phyloP scores from a whole-genome alignment of 2,888 invertebrate species.

The Chaitophorus viminalis region DNA sequence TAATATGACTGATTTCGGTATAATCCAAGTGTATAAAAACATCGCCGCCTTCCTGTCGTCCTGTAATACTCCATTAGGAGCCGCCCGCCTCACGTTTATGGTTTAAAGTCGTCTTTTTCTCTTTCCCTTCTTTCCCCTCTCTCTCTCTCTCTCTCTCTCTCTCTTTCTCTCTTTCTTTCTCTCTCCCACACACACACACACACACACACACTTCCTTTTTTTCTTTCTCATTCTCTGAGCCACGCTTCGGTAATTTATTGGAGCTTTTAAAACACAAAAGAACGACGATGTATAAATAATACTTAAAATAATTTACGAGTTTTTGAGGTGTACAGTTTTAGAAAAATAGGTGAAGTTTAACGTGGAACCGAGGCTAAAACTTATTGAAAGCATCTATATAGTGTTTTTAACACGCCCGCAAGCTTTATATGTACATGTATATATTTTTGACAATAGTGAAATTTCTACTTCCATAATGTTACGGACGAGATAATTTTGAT shows the following conservation, averaged over 20 bases:
- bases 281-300: conserved; percentile 22
- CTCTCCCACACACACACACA: not conserved
- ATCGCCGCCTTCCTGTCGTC: not conserved
- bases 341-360: conserved; percentile 27
- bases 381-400: conserved; percentile 28
- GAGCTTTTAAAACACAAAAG: conserved; percentile 48
- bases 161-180: too few relatives aligned
- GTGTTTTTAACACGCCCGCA: conserved; percentile 26
- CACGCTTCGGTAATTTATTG: conserved; percentile 46
- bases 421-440: not conserved
- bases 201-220: not conserved
- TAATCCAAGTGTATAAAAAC: conserved; percentile 6
- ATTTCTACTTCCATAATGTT: conserved; percentile 15
- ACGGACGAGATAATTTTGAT: conserved; percentile 42
- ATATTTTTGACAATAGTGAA: conserved; percentile 26
- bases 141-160: not conserved
- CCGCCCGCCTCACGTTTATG: conserved; percentile 4
- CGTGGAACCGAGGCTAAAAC: not conserved
- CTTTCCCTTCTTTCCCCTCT: not conserved
- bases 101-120: conserved; percentile 3
- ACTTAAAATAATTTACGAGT: conserved; percentile 50
- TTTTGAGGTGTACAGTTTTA: conserved; percentile 11
- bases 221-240: not conserved
- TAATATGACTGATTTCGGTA: conserved; percentile 38
- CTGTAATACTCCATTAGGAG: conserved; percentile 33